A percentile compares a stretch with the other conserved stretches of the same genome.
Conservation (phyloP, 2,888 invertebrate genomes). For the Cephus sareptanus region DNA sequence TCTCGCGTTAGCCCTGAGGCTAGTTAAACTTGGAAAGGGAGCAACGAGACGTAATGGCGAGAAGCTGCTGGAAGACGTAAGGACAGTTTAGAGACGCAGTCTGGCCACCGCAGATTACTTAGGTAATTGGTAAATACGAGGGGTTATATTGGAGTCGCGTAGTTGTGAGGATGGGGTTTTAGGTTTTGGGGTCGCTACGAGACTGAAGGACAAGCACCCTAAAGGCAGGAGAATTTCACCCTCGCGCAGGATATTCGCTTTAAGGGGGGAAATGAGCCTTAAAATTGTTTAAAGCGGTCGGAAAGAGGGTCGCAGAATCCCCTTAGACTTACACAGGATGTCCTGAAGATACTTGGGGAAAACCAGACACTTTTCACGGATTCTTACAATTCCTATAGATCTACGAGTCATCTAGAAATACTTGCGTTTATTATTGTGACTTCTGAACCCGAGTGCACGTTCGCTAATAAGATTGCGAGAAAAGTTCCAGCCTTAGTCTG, state of each 20-base stretch:
- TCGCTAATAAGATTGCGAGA: not conserved
- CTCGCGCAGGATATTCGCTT: slow-evolving; percentile 61
- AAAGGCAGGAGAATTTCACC: slow-evolving; percentile 26
- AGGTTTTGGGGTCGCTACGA: slow-evolving; percentile 21
- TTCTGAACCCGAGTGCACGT: not conserved
- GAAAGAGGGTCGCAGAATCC: slow-evolving; percentile 51
- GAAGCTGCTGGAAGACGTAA: slow-evolving; percentile 41
- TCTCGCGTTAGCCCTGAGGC: slow-evolving; percentile 42
- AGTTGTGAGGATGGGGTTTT: slow-evolving; percentile 52
- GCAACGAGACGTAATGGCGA: slow-evolving; percentile 20
- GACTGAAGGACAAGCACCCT: not conserved
- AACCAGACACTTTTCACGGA: slow-evolving; percentile 39
- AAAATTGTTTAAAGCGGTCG: slow-evolving; percentile 66
- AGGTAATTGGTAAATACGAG: slow-evolving; percentile 66
- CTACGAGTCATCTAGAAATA: not conserved
- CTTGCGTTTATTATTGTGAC: not conserved
- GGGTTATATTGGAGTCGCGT: slow-evolving; percentile 46
- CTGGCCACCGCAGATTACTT: slow-evolving; percentile 63
- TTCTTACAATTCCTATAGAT: not conserved
- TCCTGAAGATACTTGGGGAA: slow-evolving; percentile 31
- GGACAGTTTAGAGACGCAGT: slow-evolving; percentile 51
- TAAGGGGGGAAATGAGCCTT: slow-evolving; percentile 66
- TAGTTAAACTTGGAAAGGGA: slow-evolving; percentile 39
- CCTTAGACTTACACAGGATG: slow-evolving; percentile 40
- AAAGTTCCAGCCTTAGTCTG: not conserved